Evolutionary conservation across 1,140 invertebrate species (phyloP).

Genomic region (Cyphomyrmex costatus): DNA sequence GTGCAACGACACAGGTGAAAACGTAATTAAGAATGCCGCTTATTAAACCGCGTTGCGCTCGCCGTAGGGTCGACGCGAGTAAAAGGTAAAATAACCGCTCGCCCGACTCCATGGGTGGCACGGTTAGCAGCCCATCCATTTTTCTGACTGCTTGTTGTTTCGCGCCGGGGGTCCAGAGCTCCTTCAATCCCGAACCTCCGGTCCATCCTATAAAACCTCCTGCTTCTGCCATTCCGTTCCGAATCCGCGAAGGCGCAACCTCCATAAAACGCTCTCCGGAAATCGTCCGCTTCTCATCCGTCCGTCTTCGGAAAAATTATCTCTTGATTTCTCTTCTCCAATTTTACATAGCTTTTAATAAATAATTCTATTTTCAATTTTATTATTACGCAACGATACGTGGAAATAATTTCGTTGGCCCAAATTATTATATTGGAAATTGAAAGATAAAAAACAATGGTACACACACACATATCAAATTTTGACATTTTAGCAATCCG

Average conservation of each 20-base stretch:
- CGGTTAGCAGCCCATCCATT: slow-evolving; percentile 87
- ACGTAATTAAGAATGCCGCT: slow-evolving; percentile 76
- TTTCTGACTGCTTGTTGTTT: slow-evolving; percentile 87
- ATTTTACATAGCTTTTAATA: neutral
- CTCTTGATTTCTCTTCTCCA: neutral
- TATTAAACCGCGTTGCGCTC: slow-evolving; percentile 73
- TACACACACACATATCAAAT: too few relatives aligned
- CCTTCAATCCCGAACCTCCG: slow-evolving; percentile 74
- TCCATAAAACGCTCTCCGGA: slow-evolving; percentile 1
- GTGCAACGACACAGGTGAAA: slow-evolving; percentile 70
- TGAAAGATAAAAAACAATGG: neutral
- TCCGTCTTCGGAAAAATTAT: slow-evolving; percentile 1
- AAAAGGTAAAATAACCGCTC: slow-evolving; percentile 81
- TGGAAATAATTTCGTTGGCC: too few relatives aligned
- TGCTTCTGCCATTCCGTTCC: slow-evolving; percentile 39
- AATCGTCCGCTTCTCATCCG: slow-evolving; percentile 17
- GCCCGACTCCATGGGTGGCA: slow-evolving; percentile 85
- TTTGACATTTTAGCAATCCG: too few relatives aligned
- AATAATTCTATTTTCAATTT: neutral
- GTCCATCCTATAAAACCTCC: slow-evolving; percentile 62
- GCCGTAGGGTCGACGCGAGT: slow-evolving; percentile 66
- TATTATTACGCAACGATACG: neutral
- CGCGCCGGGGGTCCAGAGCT: slow-evolving; percentile 84
- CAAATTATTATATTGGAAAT: too few relatives aligned
- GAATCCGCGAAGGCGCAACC: slow-evolving; percentile 46